Evolutionary conservation across 2,113 vertebrate species (phyloP), one percentile per base, ranked within the genome.

Genomic region (Nyctereutes procyonoides): DNA sequence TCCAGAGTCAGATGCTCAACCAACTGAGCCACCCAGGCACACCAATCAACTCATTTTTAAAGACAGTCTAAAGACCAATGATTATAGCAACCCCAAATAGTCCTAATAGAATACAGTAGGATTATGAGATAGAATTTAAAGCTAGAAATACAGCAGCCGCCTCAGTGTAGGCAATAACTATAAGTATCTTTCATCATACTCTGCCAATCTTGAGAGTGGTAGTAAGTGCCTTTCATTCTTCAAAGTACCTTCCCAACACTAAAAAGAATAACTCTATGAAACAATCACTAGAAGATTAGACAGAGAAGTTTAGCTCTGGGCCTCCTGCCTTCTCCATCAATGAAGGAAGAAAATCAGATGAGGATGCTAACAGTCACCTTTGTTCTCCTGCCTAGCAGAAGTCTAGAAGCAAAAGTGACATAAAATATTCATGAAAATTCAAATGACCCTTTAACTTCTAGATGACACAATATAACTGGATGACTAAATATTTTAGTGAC

Each of bases 351-450:
- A 15, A 92, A 76, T 15, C 24, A 6, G 58, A 62, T 43, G 13
- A 58, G 67, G 71, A 95, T 58, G 51, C 30, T 22, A 79, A 79
- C 10, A 69, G 56, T 53, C 77, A 88, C 24, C 22, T 95, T 73
- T 89, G 26, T 71, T 73, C 35, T 95, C 69, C 56, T 15, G 51
- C 28, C 48, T 80, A 62, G 30, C 16, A 67, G 43, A 88, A 71
- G n/a, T 83, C 35, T 76, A 77, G 43, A 77, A 84, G 71, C 69
- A 76, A 92, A 88, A 28, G 62, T 55, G 69, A 81, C 32, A 92
- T 51, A 73, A 96, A 96, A 77, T 91, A 81, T 81, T 95, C 63
- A 94, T 62, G 79, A 80, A 82, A 87, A 96, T 84, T 71, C 63
- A 96, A 95, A 74, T 55, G 48, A 83, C 60, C 2, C 19, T 93